Base-by-base conservation (phyloP, 2,797 vertebrate genomes). In the Triplophysa yarkandensis region DNA sequence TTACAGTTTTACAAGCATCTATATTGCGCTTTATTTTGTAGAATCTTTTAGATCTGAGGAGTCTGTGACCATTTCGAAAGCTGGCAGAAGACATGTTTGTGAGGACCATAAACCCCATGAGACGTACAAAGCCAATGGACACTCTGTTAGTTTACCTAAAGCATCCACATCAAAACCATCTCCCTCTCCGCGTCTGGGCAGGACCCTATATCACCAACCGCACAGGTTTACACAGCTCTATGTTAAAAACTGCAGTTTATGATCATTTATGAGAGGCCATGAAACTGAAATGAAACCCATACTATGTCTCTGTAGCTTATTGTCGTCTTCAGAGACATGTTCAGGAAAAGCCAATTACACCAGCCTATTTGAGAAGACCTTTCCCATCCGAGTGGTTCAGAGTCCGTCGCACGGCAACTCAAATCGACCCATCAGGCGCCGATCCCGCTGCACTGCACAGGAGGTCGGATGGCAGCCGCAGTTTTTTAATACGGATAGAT, bases 321-420 rank as follows among this genome's bases (percentile, higher is more conserved):
- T 48, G n/a, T 82, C 79, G 63, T 85, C 78, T 7, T 43, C 78
- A 17, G 83, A 83, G n/a, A 19, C 52, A 0, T 78, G 77, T 23
- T 63, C 80, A 46, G 63, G 85, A 66, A 89, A 78, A 73, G 76
- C 72, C 54, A 83, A 85, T 2, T 84, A 83, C 72, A 87, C 83
- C 86, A 91, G 87, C 82, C 86, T 92, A 87, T 96, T 94, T 79
- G 94, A 96, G 84, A 96, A 95, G 82, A 94, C 91, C 0, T 98
- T 98, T 85, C 95, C 96, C 16, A 94, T 95, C 82, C 95, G 95
- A 76, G 91, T 94, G 4, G 87, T 93, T 36, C 90, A 89, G 57
- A 95, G 92, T 74, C 92, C 94, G 0, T 91, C 94, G 27, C 93
- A 93, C 85, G 91, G 92, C 85, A 80, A 77, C 81, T 89, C 93